Conservation (phyloP, 2,113 vertebrate genomes). For the Cephalopterus ornatus region DNA sequence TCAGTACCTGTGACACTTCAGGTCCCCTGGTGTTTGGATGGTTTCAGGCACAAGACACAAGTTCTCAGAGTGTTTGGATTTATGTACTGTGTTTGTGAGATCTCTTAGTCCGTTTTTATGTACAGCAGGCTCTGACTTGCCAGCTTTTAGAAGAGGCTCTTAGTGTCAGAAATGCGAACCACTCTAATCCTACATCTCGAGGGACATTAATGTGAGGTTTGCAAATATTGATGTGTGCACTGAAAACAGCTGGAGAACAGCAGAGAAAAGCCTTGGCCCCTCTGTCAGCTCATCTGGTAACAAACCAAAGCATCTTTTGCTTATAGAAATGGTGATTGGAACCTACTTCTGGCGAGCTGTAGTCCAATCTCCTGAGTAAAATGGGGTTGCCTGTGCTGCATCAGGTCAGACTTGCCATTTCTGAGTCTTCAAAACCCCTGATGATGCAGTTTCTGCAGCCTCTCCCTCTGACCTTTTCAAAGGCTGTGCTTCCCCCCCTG, state of each 20-base stretch:
- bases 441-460: neutral
- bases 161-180: neutral
- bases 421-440: neutral
- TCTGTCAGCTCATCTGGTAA: neutral
- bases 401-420: neutral
- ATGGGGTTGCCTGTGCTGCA: neutral
- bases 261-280: neutral
- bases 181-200: neutral
- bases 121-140: neutral
- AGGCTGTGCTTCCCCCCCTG: fast-evolving
- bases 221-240: neutral
- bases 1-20: neutral
- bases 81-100: neutral
- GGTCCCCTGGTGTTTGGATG: neutral
- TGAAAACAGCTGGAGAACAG: neutral
- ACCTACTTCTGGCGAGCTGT: neutral
- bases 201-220: neutral
- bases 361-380: neutral
- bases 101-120: neutral
- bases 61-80: neutral
- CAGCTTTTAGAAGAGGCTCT: neutral
- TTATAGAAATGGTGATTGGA: neutral
- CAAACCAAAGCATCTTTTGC: neutral
- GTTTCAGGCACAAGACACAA: neutral
- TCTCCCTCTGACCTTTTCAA: neutral